Evolutionary conservation across 2,113 vertebrate genomes (phyloP).

Genomic region (Actinemys pallida): DNA sequence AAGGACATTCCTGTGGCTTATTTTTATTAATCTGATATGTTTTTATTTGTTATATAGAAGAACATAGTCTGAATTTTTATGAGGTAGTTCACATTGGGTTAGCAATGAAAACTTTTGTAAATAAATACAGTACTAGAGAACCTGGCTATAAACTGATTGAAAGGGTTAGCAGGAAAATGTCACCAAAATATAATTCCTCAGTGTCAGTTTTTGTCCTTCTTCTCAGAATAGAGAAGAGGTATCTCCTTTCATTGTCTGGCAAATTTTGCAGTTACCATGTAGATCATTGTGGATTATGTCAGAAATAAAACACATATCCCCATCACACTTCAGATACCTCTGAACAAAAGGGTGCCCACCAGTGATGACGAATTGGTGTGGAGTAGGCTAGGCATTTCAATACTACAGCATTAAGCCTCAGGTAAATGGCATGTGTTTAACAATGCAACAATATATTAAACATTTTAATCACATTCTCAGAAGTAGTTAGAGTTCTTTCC

Average conservation of each 20-base stretch:
- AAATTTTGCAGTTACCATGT: not conserved
- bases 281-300: not conserved
- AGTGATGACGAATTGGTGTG: not conserved
- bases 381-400: not conserved
- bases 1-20: not conserved
- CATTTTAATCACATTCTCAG: not conserved
- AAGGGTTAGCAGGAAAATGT: not conserved
- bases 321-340: not conserved
- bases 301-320: accelerated
- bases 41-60: not conserved
- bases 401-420: accelerated
- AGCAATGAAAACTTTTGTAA: not conserved
- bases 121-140: not conserved
- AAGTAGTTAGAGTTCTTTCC: not conserved
- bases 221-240: not conserved
- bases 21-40: not conserved
- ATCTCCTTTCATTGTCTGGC: not conserved
- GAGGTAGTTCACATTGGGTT: not conserved
- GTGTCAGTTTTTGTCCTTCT: not conserved
- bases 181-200: not conserved
- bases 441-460: accelerated
- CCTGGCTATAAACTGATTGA: not conserved
- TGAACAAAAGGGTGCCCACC: not conserved
- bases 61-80: not conserved
- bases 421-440: not conserved